Percentiles rank a stretch among this genome's conserved stretches.
These are phyloP conservation scores for Apodemia mormo DNA, from an alignment of 2,888 invertebrate genomes.

Conservation along the genomic window DNA sequence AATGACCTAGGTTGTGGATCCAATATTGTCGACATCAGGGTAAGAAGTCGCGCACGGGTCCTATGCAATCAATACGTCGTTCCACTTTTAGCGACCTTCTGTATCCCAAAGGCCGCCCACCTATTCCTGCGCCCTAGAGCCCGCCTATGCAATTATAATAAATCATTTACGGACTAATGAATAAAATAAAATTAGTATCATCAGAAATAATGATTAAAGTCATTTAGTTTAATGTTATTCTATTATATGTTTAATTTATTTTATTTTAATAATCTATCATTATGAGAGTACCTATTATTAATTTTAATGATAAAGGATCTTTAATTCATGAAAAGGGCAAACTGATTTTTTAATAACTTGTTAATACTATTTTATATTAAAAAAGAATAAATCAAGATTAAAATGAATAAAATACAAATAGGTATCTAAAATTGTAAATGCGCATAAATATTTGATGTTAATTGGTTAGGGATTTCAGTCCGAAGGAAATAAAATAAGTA, in stretches of 20 bases:
- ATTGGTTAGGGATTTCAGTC: not conserved
- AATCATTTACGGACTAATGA: not conserved
- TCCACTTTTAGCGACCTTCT: slow-evolving; percentile 53
- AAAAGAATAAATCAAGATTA: no score
- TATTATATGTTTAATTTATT: no score
- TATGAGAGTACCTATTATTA: no score
- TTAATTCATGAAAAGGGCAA: no score
- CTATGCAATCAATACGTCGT: slow-evolving; percentile 52
- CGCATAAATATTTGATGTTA: not conserved
- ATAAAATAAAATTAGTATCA: no score
- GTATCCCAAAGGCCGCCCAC: slow-evolving; percentile 31
- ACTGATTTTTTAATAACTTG: no score
- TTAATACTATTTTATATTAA: no score
- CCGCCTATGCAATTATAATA: slow-evolving; percentile 29
- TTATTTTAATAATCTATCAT: no score
- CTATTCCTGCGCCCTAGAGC: slow-evolving; percentile 30
- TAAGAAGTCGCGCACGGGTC: slow-evolving; percentile 40
- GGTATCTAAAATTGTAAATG: not conserved
- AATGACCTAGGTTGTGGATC: slow-evolving; percentile 32
- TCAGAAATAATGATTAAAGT: no score
- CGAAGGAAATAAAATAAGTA: not conserved
- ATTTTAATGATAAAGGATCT: no score
- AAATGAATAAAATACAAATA: not conserved
- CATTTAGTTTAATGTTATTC: no score
- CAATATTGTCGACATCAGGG: slow-evolving; percentile 32